A percentile compares a stretch with the other conserved stretches of the same genome.
These are phyloP conservation scores for Gallinago nigripennis DNA, from an alignment of 2,797 vertebrate genomes.

Conservation along the genomic window DNA sequence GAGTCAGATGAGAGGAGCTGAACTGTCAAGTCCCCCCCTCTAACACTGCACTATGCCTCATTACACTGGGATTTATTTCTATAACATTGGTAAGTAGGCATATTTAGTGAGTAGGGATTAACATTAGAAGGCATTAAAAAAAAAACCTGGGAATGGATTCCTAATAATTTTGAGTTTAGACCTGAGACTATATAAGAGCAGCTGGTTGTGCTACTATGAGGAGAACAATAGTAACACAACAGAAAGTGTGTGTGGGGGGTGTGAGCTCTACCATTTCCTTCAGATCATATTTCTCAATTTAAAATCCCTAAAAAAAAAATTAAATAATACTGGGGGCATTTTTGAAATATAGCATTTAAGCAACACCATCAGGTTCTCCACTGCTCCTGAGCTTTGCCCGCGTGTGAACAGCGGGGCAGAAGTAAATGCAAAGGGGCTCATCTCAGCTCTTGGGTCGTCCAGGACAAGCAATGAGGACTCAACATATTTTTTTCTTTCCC, in stretches of 20 bases:
- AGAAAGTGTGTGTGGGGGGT: background rate
- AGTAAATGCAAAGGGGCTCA: background rate
- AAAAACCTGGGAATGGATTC: background rate
- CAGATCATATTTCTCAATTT: background rate
- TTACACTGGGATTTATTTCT: background rate
- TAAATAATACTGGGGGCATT: background rate
- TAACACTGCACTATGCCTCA: background rate
- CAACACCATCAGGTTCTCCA: background rate
- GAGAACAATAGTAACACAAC: background rate
- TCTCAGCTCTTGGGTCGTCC: background rate
- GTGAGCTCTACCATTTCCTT: background rate
- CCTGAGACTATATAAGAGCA: accelerated
- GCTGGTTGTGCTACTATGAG: background rate
- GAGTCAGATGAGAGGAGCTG: background rate
- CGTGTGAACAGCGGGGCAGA: accelerated
- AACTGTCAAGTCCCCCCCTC: background rate
- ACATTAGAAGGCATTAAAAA: background rate
- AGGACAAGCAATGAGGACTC: background rate
- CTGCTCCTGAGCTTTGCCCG: background rate
- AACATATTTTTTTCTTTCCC: background rate
- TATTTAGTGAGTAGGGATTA: background rate
- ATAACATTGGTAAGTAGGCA: background rate
- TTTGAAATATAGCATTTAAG: background rate
- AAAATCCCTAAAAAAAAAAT: background rate
- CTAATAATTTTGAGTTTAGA: background rate